Percentiles rank a stretch among this genome's conserved stretches.
Evolutionary conservation across 2,113 vertebrate species (phyloP).

Genomic region (Tragelaphus imberbis): DNA sequence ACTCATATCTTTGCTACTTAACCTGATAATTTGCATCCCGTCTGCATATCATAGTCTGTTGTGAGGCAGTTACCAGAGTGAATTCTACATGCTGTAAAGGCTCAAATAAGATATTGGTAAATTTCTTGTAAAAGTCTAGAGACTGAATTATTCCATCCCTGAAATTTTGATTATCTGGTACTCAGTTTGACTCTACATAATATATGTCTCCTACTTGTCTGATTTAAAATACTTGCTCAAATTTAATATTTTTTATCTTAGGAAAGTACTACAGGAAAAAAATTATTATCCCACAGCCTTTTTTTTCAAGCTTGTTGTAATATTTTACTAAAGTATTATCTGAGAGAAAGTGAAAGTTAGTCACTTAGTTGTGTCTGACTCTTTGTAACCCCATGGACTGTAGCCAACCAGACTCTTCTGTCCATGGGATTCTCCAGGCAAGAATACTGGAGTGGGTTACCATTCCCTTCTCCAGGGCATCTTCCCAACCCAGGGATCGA

Average conservation of each 20-base stretch:
- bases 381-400: background rate
- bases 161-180: background rate
- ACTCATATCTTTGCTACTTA: background rate
- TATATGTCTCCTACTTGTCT: background rate
- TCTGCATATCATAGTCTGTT: background rate
- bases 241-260: background rate
- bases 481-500: background rate
- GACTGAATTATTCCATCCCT: background rate
- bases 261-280: background rate
- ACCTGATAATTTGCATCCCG: conserved; percentile 33
- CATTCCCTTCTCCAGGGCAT: background rate
- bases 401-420: background rate
- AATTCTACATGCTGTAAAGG: background rate
- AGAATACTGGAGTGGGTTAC: background rate
- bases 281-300: background rate
- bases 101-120: background rate
- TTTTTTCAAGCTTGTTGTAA: background rate
- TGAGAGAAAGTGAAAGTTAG: background rate
- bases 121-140: background rate
- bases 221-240: background rate
- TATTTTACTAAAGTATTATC: background rate
- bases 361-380: background rate
- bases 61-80: background rate
- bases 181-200: background rate
- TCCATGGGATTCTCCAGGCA: background rate